Evolutionary conservation across 1,140 invertebrate genomes (phyloP).

Genomic region (Tetraneura akinire): DNA sequence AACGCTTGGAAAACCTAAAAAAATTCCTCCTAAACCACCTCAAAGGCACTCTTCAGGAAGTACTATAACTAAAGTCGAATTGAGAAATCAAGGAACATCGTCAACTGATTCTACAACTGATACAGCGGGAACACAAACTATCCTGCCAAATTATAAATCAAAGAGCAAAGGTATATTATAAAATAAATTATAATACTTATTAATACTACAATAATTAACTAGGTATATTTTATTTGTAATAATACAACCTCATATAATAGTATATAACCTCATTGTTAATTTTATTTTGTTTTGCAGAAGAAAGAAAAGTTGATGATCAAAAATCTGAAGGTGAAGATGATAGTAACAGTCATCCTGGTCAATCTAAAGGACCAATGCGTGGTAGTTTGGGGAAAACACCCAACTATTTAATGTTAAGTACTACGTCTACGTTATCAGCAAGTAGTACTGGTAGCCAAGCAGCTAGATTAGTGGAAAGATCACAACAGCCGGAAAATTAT

Average conservation of each 20-base stretch:
- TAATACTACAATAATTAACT: too few species aligned
- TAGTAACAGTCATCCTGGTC: conserved; percentile 58
- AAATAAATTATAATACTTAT: not conserved
- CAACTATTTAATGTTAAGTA: conserved; percentile 89
- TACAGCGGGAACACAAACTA: conserved; percentile 33
- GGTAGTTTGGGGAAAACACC: conserved; percentile 79
- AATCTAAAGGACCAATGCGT: conserved; percentile 64
- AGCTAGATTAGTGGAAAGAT: conserved; percentile 88
- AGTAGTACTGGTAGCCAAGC: conserved; percentile 87
- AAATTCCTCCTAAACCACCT: conserved; percentile 59
- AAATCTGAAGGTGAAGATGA: conserved; percentile 88
- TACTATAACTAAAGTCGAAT: conserved; percentile 59
- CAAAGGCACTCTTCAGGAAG: conserved; percentile 88
- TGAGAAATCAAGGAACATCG: conserved; percentile 42
- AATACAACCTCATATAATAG: too few species aligned
- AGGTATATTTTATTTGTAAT: too few species aligned
- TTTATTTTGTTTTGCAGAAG: conserved; percentile 51
- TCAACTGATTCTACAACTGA: conserved; percentile 44
- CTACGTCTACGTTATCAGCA: conserved; percentile 89
- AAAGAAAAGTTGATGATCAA: conserved; percentile 62
- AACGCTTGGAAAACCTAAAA: conserved; percentile 61
- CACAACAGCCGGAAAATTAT: conserved; percentile 86
- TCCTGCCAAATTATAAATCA: conserved; percentile 40
- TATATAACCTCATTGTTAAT: too few species aligned
- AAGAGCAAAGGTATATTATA: conserved; percentile 12